Evolutionary conservation across 37 sponge, comb jelly and placozoan species (phyloP).

Genomic region (Theonella swinhoei): DNA sequence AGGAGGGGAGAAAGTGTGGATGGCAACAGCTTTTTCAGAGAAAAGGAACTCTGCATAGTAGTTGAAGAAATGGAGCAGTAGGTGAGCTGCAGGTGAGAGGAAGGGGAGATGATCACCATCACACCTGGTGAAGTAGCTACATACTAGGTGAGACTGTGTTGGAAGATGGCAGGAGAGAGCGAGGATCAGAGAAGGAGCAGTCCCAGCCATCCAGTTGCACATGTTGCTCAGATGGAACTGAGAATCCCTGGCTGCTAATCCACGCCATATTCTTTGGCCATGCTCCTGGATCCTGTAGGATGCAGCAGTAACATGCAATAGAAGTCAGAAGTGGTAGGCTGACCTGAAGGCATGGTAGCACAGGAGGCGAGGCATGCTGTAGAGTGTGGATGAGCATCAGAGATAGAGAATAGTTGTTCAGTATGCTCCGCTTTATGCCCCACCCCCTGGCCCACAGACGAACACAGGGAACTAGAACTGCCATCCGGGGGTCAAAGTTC

Average conservation of each 20-base stretch:
- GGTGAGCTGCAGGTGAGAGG: constrained; percentile 34
- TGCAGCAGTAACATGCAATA: too few species aligned
- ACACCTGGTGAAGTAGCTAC: neutral
- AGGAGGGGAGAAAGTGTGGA: constrained; percentile 16
- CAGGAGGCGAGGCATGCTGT: constrained; percentile 50
- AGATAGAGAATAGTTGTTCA: constrained; percentile 68
- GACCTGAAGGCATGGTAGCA: constrained; percentile 67
- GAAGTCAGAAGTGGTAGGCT: too few species aligned
- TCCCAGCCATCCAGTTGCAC: constrained; percentile 7
- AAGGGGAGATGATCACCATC: too few species aligned
- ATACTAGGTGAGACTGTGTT: constrained; percentile 47
- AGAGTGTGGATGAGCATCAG: constrained; percentile 62
- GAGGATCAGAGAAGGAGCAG: constrained; percentile 15
- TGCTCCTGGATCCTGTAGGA: constrained; percentile 17
- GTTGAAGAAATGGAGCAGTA: constrained; percentile 59
- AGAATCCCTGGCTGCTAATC: constrained; percentile 18
- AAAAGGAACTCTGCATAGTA: constrained; percentile 42
- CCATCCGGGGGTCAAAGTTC: constrained; percentile 46
- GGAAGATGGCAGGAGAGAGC: constrained; percentile 38
- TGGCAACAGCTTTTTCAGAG: constrained; percentile 9
- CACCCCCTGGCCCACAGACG: constrained; percentile 23
- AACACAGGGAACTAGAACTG: constrained; percentile 12
- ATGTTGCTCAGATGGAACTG: neutral
- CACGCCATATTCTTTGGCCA: constrained; percentile 74
- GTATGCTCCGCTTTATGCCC: constrained; percentile 2